Evolutionary conservation across 2,888 invertebrate species (phyloP).

Genomic region (Ecdyonurus torrentis): DNA sequence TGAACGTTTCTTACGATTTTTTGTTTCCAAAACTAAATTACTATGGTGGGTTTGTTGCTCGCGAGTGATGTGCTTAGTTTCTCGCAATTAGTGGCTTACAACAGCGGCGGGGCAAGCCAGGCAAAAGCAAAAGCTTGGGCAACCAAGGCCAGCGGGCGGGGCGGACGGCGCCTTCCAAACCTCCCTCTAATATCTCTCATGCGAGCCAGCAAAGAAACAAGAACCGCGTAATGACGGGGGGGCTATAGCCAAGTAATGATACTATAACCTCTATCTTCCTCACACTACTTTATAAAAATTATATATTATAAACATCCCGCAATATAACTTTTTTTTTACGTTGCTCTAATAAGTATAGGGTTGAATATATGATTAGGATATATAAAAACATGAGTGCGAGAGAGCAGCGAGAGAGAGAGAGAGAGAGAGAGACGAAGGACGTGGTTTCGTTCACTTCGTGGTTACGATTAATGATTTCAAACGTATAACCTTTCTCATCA

Average conservation of each 20-base stretch:
- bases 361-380: neutral
- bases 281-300: neutral
- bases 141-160: neutral
- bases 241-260: neutral
- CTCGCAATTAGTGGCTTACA: neutral
- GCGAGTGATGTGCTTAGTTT: too few relatives aligned
- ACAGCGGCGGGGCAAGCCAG: too few relatives aligned
- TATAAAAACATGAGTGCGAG: neutral
- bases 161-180: neutral
- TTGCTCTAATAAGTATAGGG: neutral
- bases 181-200: neutral
- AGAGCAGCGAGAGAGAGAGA: too few relatives aligned
- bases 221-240: neutral
- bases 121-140: too few relatives aligned
- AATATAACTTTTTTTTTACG: neutral
- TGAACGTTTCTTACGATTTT: too few relatives aligned
- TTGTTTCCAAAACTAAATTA: too few relatives aligned
- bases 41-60: too few relatives aligned
- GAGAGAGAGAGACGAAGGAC: too few relatives aligned
- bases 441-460: neutral
- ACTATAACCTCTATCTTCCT: neutral
- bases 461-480: neutral
- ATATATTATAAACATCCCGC: neutral
- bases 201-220: neutral
- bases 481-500: neutral